Base-by-base conservation (phyloP, 1,140 invertebrate genomes). In the Lepidotrigona ventralis region DNA sequence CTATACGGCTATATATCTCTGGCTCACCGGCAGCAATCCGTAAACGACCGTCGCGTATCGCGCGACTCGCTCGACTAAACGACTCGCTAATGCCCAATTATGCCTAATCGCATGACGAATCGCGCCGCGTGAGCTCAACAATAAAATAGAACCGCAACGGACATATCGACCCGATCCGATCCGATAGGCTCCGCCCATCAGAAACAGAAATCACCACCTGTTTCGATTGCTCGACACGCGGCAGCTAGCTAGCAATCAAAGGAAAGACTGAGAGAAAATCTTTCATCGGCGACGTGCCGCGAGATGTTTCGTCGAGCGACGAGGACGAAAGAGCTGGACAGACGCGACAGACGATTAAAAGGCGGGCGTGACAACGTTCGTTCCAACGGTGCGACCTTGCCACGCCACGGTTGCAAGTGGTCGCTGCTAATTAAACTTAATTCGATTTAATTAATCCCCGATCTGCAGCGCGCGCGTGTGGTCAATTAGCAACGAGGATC, bases 401-500 rank as follows among this genome's bases (percentile, higher is more conserved):
- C 69, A 70, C 69, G 70, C 66, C 79, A 69, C 81, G 19, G 29
- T 69, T 56, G 39, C 83, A 73, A 86, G 81, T 82, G 82, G 74
- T 84, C 85, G 85, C 89, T 89, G 85, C 88, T 92, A 93, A 93
- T 93, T 93, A 91, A 90, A 87, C 90, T 91, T 88, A 90, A 91
- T 91, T 92, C 89, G 85, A 90, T 92, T 90, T 91, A 92, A 93
- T 93, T 92, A 90, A 90, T 91, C 83, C 84, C 75, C 86, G 79
- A 85, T 85, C 73, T 63, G 75, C 29, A 56, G 11, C 39, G n/a
- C 19, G 19, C 1, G n/a, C n/a, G 60, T 33, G 21, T 69, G 71
- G 33, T 73, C 85, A 91, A 91, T 91, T 91, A 91, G 86, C 86
- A 58, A 60, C 19, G 68, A 77, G 88, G 79, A 75, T 79, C 88